Conservation (phyloP, 2,888 invertebrate species). For the Margaritifera margaritifera region DNA sequence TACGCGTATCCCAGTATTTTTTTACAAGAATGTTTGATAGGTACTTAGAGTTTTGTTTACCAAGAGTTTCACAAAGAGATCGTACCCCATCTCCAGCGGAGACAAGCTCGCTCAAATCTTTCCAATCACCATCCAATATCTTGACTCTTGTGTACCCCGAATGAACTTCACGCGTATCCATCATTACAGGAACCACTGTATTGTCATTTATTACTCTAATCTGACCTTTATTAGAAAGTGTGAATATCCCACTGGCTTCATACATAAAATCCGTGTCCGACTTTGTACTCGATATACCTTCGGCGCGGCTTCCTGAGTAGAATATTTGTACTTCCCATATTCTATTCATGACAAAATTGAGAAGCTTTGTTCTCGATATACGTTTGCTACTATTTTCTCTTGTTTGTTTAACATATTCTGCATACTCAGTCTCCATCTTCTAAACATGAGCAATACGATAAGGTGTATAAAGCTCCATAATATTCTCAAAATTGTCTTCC, state of each 20-base stretch:
- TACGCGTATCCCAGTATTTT: neutral
- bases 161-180: constrained; percentile 3
- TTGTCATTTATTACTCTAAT: neutral
- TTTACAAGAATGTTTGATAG: neutral
- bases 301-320: constrained; percentile 3
- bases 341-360: neutral
- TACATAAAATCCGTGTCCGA: constrained; percentile 10
- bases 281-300: neutral
- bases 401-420: no score
- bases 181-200: neutral
- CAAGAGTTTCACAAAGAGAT: neutral
- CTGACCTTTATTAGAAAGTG: neutral
- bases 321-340: neutral
- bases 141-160: constrained; percentile 6
- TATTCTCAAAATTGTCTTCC: no score
- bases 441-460: no score
- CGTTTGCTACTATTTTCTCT: neutral
- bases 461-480: no score
- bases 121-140: neutral
- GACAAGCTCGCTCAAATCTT: neutral
- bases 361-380: neutral
- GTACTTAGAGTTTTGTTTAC: neutral
- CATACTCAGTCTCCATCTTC: no score
- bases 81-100: neutral
- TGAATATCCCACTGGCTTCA: neutral